Percentiles rank a stretch among this genome's conserved stretches.
Evolutionary conservation across 2,888 invertebrate genomes (phyloP).

Genomic region (Osmoderma eremita): DNA sequence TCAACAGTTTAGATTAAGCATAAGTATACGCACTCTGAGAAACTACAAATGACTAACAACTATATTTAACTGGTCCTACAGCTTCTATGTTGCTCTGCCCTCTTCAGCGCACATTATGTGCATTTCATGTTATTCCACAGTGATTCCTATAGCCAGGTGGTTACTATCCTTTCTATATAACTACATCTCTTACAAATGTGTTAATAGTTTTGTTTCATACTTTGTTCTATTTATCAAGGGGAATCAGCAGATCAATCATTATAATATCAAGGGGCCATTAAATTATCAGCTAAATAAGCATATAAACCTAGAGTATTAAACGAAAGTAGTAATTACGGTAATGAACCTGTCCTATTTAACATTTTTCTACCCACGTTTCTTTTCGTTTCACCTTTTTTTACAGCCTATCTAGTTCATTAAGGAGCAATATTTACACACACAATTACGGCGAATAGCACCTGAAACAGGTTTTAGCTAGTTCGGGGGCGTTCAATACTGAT

Average conservation of each 20-base stretch:
- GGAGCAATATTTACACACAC: constrained; percentile 29
- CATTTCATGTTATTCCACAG: no score
- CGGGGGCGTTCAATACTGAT: constrained; percentile 38
- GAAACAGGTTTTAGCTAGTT: constrained; percentile 41
- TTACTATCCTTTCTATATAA: no score
- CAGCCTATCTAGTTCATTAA: constrained; percentile 25
- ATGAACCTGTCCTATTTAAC: constrained; percentile 19
- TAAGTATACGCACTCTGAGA: no score
- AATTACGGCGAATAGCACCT: constrained; percentile 35
- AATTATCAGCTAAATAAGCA: constrained; percentile 12
- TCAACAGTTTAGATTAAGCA: no score
- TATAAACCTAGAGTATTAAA: constrained; percentile 11
- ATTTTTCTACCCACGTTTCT: constrained; percentile 14
- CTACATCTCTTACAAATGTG: no score
- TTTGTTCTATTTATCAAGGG: no score
- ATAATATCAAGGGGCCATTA: background rate
- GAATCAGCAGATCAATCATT: background rate
- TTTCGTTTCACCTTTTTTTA: constrained; percentile 3
- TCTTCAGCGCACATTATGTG: no score
- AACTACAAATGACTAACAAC: no score
- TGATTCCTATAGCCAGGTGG: no score
- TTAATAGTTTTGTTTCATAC: no score
- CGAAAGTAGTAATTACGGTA: constrained; percentile 22
- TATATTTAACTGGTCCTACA: no score
- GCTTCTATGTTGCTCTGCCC: no score